Evolutionary conservation across 2,888 invertebrate genomes (phyloP).

Genomic region (Synergus umbraculus): DNA sequence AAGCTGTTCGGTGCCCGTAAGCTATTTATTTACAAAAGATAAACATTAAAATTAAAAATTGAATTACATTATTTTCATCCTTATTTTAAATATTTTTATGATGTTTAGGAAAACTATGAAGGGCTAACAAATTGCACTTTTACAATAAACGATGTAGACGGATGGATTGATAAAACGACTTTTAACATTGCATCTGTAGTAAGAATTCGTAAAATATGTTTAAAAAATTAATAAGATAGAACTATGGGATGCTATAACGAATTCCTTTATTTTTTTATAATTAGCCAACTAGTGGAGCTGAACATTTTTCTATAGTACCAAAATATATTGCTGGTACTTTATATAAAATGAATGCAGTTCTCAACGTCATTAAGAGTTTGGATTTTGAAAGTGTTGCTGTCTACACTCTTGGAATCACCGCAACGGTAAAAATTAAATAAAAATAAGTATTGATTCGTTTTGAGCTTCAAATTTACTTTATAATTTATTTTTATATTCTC

Average conservation of each 20-base stretch:
- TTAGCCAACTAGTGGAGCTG: conserved; percentile 49
- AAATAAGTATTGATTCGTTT: no score
- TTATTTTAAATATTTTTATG: conserved; percentile 44
- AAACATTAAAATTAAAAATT: no score
- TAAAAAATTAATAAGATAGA: background rate
- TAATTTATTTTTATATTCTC: conserved; percentile 20
- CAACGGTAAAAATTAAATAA: conserved; percentile 74
- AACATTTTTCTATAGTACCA: conserved; percentile 48
- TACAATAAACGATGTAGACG: conserved; percentile 57
- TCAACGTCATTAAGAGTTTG: conserved; percentile 59
- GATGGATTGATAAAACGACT: conserved; percentile 57
- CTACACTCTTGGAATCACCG: conserved; percentile 80
- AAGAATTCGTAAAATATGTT: conserved; percentile 34
- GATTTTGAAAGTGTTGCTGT: conserved; percentile 78
- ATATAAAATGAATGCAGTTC: conserved; percentile 48
- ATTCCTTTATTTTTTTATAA: background rate
- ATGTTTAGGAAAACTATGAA: conserved; percentile 60
- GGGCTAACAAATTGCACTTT: conserved; percentile 59
- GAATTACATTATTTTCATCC: conserved; percentile 9
- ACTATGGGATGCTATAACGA: conserved; percentile 2
- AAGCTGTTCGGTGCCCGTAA: conserved; percentile 77
- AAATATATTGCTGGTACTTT: conserved; percentile 31
- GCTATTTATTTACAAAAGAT: conserved; percentile 49
- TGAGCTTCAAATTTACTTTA: background rate
- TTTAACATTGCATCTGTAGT: conserved; percentile 51